Percentiles rank a stretch among this genome's conserved stretches.
Conservation (phyloP, 2,113 vertebrate genomes). For the Aspiorhynchus laticeps region DNA sequence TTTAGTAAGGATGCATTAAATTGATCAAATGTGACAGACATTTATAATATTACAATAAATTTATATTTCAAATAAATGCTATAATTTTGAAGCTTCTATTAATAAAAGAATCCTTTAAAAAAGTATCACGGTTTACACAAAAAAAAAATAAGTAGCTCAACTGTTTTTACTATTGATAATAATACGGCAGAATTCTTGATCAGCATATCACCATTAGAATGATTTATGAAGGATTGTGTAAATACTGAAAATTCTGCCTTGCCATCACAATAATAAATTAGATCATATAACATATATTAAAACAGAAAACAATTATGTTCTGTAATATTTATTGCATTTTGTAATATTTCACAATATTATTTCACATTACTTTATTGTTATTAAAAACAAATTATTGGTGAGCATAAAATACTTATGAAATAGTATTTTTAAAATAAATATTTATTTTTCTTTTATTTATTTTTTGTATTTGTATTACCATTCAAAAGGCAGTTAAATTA, state of each 20-base stretch:
- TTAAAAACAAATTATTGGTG: not conserved
- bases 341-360: not conserved
- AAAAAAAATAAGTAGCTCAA: not conserved
- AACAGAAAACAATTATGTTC: not conserved
- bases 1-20: not conserved
- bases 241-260: not conserved
- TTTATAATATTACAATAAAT: not conserved
- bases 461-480: too few relatives aligned
- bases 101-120: too few relatives aligned
- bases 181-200: not conserved
- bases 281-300: not conserved
- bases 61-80: not conserved
- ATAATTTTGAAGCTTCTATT: too few relatives aligned
- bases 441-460: too few relatives aligned
- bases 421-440: too few relatives aligned
- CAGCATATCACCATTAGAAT: not conserved
- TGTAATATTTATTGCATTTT: not conserved
- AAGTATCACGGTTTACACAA: too few relatives aligned
- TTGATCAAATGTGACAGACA: not conserved
- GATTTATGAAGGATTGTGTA: not conserved
- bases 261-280: not conserved
- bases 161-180: not conserved
- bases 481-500: not conserved
- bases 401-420: not conserved
- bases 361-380: not conserved